A percentile compares a stretch with the other conserved stretches of the same genome.
Evolutionary conservation across 1,140 invertebrate genomes (phyloP).

Genomic region (Marisa cornuarietis): DNA sequence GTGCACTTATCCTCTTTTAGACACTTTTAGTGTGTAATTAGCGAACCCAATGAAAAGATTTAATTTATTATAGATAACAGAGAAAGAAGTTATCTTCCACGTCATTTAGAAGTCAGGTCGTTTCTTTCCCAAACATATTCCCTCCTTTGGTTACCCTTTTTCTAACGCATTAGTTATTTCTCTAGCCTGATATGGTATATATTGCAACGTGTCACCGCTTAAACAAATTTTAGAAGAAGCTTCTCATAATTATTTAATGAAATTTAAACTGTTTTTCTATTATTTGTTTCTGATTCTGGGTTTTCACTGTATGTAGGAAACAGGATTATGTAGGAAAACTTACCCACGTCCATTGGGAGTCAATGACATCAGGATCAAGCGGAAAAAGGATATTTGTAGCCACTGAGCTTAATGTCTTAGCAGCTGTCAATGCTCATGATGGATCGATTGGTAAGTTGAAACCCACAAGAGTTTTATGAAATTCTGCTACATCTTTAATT

Average conservation of each 20-base stretch:
- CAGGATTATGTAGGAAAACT: conserved; percentile 85
- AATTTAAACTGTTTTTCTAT: conserved; percentile 14
- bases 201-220: background rate
- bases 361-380: conserved; percentile 69
- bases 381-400: conserved; percentile 83
- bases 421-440: conserved; percentile 83
- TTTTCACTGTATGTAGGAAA: conserved; percentile 74
- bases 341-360: conserved; percentile 82
- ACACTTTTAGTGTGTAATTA: background rate
- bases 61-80: no score
- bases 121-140: no score
- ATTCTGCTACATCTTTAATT: no score
- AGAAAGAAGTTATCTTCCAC: no score
- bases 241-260: background rate
- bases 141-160: background rate
- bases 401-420: conserved; percentile 89
- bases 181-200: background rate
- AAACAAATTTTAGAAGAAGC: background rate
- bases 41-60: no score
- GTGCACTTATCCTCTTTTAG: background rate
- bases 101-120: no score
- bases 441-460: conserved; percentile 69
- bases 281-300: conserved; percentile 16
- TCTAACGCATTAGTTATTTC: background rate
- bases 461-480: no score